Percentiles rank a stretch among this genome's conserved stretches.
phyloP scores from a whole-genome alignment of 1,140 invertebrate genomes.

The Portunus trituberculatus region DNA sequence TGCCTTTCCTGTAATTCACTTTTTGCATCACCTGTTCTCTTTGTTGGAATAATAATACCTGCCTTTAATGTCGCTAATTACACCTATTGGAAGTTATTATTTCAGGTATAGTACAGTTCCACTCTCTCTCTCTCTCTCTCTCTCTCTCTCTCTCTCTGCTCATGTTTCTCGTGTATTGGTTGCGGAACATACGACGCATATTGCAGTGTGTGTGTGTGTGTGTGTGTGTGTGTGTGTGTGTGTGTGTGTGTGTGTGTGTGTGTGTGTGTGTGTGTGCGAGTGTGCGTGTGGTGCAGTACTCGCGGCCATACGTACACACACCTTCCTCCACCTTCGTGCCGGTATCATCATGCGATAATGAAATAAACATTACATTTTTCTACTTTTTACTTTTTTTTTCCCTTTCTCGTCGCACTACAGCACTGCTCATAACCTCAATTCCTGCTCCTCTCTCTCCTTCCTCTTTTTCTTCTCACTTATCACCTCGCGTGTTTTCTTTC shows the following conservation, averaged over 20 bases:
- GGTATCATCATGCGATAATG: neutral
- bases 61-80: neutral
- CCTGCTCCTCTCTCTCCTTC: no score
- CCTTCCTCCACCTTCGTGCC: neutral
- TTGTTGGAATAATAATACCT: no score
- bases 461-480: no score
- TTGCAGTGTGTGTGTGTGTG: neutral
- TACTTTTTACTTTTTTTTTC: neutral
- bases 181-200: no score
- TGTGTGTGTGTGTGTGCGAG: neutral
- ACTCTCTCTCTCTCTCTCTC: no score
- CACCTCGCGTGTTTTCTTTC: no score
- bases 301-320: neutral
- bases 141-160: no score
- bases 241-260: conserved; percentile 8
- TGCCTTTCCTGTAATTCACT: no score
- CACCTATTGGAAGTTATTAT: neutral
- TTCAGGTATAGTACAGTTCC: neutral
- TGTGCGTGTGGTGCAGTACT: neutral
- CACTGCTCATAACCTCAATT: no score
- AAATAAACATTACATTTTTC: neutral
- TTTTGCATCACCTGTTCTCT: no score
- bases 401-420: neutral
- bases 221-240: conserved; percentile 18
- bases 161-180: no score